Base-by-base conservation (phyloP, 1,140 invertebrate genomes). In the Penaeus indicus region DNA sequence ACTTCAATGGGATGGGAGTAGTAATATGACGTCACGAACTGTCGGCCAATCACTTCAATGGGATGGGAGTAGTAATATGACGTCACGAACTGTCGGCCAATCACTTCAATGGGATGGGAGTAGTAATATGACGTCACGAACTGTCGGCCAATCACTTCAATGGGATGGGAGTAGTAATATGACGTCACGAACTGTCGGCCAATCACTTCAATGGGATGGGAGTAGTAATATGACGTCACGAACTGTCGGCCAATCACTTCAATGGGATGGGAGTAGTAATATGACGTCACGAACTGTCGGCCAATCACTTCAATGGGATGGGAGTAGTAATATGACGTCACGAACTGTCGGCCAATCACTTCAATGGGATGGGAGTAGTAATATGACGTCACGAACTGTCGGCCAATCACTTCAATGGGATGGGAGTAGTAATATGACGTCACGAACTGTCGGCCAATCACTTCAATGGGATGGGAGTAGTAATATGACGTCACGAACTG, bases 261-360 rank as follows among this genome's bases (percentile, higher is more conserved):
- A 54, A 54, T 54, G 54, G 54, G 54, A 54, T 54, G 54, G 2
- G 54, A 54, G 54, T 54, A 54, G 54, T 54, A 54, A 11, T 54
- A 54, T 54, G 54, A 54, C 54, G 54, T 54, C 54, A 54, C 54
- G 54, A 54, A 54, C 54, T 8, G 1, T 0, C 10, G 54, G 77
- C 87, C 87, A 88, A 88, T 88, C 87, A 88, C 27, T 67, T 88
- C 81, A 88, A 88, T 88, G 87, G 87, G 61, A 60, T 88, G 60
- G n/a, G 32, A 42, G 87, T 88, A 84, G 87, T 88, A 88, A 75
- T 75, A 78, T 88, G 87, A 88, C 81, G 87, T 88, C 87, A 88
- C 62, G 18, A 67, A 62, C 81, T 63, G n/a, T 77, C 77, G 85
- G n/a, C n/a, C n/a, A n/a, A n/a, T n/a, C n/a, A n/a, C 54, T 16